Evolutionary conservation across 35 echinoderm and acorn worm species (phyloP).

Genomic region (Strongylocentrotus purpuratus): DNA sequence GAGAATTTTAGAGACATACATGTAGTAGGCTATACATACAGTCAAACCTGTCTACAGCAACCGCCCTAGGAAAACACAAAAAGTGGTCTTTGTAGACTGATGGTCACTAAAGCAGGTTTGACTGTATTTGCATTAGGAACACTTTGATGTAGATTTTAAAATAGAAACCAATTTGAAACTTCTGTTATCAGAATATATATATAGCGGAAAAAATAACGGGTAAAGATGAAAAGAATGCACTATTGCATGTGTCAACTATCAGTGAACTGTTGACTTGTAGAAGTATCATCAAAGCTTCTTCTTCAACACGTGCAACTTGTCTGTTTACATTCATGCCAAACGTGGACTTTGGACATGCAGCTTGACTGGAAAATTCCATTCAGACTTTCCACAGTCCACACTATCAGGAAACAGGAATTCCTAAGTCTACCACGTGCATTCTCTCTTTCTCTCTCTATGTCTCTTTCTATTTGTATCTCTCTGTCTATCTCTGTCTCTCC

Average conservation of each 20-base stretch:
- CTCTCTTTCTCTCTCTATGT: not conserved
- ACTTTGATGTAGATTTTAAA: no score
- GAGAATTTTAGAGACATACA: no score
- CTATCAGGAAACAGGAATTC: not conserved
- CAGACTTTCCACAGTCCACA: not conserved
- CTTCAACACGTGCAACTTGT: not conserved
- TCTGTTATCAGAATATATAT: no score
- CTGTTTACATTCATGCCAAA: not conserved
- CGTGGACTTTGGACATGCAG: not conserved
- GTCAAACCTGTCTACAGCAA: no score
- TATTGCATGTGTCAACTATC: not conserved
- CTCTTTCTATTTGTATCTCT: not conserved
- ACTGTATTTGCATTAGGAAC: no score
- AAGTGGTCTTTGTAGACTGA: no score
- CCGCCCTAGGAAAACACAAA: no score
- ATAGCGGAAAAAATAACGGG: no score
- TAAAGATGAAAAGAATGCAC: not conserved
- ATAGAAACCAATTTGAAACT: no score
- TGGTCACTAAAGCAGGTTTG: no score
- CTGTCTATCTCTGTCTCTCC: no score
- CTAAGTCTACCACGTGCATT: not conserved
- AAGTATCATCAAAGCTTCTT: not conserved
- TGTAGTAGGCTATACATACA: no score
- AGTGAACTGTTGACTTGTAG: not conserved
- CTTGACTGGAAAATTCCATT: conserved; percentile 17